Evolutionary conservation across 2,888 invertebrate genomes (phyloP).

Genomic region (Tetramorium bicarinatum): DNA sequence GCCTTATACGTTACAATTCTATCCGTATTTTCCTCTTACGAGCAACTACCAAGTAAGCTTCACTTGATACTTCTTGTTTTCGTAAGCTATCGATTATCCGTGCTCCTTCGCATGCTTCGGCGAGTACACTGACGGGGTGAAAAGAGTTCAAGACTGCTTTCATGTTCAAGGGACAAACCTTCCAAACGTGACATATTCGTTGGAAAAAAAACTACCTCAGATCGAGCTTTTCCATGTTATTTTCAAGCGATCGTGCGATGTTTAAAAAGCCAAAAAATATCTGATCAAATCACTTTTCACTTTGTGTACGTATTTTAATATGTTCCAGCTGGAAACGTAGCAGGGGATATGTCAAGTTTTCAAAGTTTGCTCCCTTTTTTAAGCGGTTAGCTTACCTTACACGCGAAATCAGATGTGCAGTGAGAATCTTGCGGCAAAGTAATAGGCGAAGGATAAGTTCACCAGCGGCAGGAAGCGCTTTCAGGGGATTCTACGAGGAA

Average conservation of each 20-base stretch:
- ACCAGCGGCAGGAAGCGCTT: conserved; percentile 42
- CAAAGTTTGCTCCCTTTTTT: conserved; percentile 36
- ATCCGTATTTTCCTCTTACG: conserved; percentile 54
- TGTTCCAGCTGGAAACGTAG: neutral
- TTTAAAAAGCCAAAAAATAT: neutral
- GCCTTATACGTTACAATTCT: conserved; percentile 60
- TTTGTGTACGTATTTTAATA: neutral
- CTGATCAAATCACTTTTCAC: neutral
- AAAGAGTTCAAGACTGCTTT: conserved; percentile 38
- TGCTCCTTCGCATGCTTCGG: conserved; percentile 48
- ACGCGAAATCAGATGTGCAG: conserved; percentile 49
- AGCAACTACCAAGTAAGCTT: conserved; percentile 29
- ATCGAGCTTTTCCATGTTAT: neutral
- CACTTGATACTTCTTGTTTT: conserved; percentile 21
- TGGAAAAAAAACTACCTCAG: neutral
- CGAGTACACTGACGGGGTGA: conserved; percentile 45
- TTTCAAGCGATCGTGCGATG: neutral
- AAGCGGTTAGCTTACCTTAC: conserved; percentile 60
- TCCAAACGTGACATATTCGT: conserved; percentile 25
- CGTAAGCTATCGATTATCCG: conserved; percentile 41
- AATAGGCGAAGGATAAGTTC: conserved; percentile 42
- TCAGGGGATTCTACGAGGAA: conserved; percentile 25
- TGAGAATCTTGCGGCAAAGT: conserved; percentile 53
- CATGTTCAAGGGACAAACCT: conserved; percentile 21
- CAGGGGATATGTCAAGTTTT: conserved; percentile 12